Evolutionary conservation across 2,888 invertebrate genomes (phyloP), one percentile per base, ranked within the genome.

Genomic region (Globia sparganii): DNA sequence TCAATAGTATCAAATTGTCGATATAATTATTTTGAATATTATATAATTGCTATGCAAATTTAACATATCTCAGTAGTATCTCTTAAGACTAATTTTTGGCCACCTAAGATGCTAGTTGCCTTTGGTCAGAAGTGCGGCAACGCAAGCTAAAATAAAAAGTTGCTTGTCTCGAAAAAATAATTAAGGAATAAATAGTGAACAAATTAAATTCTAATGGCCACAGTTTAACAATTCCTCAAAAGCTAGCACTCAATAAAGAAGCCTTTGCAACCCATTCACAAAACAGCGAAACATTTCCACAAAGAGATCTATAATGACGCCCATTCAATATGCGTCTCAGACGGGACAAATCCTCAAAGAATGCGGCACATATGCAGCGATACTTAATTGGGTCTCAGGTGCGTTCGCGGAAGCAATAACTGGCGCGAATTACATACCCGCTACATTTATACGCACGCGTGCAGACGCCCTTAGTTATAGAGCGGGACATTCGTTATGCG

Each of bases 311-410:
- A 31, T 73, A 82, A 82, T 83, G 83, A 75, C 65, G 65, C 83
- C 86, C 64, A 82, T 86, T 84, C 83, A 84, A 82, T 73, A 65
- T 58, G 68, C 78, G 75, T 77, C 80, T 83, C 79, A 76, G 81
- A 78, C 67, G 66, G 61, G 58, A 81, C 73, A 84, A 86, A 87
- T 86, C 85, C 88, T 78, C 77, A 75, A 88, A 88, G 87, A 82
- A 86, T 81, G 75, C 59, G 79, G 78, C 87, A 84, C 84, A 85
- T 86, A 84, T 87, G 87, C 86, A 83, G 84, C 80, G 82, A 86
- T 87, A 91, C 88, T 92, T 94, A 93, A 94, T 94, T 93, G 92
- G 91, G 94, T 86, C 91, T 91, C 95, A 95, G 95, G 95, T 95
- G 95, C 89, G 90, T 86, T 87, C 80, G 86, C 83, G 85, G 81